Conservation (phyloP, 2,113 vertebrate species). For the Lutjanus erythropterus region DNA sequence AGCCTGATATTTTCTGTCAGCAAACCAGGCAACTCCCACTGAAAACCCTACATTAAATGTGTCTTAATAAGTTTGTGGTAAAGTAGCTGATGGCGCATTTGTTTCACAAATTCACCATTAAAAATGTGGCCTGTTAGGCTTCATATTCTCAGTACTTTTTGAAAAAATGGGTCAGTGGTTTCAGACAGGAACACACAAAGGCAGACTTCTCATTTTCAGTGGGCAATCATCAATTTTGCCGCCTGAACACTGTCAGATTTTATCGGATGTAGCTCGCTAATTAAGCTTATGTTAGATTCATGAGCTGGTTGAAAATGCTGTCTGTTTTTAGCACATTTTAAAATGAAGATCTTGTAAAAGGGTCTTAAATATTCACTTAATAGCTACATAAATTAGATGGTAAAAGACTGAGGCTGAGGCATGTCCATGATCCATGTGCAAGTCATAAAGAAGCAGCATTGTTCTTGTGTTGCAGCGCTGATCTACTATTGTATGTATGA, state of each 20-base stretch:
- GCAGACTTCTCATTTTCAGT: background rate
- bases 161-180: background rate
- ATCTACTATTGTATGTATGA: too few species aligned
- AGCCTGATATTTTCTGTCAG: slow-evolving; percentile 6
- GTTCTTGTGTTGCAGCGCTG: too few species aligned
- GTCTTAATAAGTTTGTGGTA: background rate
- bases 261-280: background rate
- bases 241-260: background rate
- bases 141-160: background rate
- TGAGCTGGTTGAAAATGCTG: background rate
- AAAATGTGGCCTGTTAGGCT: background rate
- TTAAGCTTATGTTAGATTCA: background rate
- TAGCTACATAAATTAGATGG: background rate
- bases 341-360: background rate
- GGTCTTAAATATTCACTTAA: background rate
- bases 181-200: too few species aligned
- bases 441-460: background rate
- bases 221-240: background rate
- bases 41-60: background rate
- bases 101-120: background rate
- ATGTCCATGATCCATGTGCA: background rate
- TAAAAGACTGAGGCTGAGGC: background rate
- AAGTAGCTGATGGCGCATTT: background rate
- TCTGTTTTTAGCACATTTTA: background rate
- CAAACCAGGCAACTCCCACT: background rate